These are phyloP conservation scores for Centrocercus urophasianus DNA, from an alignment of 2,113 vertebrate genomes.

Conservation along the genomic window DNA sequence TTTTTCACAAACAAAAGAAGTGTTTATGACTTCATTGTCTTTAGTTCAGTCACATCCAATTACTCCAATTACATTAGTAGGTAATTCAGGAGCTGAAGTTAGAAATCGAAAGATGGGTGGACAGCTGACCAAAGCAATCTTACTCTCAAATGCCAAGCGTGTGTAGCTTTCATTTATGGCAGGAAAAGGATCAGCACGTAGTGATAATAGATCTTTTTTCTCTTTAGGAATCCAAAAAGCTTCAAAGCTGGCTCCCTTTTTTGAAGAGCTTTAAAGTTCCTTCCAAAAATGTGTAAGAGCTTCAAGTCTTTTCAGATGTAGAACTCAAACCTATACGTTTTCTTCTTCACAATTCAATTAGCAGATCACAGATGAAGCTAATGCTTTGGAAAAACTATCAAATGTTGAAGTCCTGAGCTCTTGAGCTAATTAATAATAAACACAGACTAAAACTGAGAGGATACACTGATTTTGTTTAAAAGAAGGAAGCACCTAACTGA, in stretches of 20 bases:
- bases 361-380: neutral
- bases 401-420: neutral
- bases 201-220: neutral
- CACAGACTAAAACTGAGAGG: neutral
- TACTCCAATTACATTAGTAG: neutral
- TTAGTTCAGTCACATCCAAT: neutral
- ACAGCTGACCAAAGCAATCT: neutral
- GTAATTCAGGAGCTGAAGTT: neutral
- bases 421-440: neutral
- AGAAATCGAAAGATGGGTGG: neutral
- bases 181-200: neutral
- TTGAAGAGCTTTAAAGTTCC: neutral
- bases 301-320: neutral
- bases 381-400: neutral
- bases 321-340: neutral
- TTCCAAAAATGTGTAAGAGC: neutral
- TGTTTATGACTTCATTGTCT: neutral
- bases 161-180: neutral
- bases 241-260: neutral
- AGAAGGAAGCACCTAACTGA: neutral
- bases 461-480: neutral
- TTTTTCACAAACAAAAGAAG: neutral
- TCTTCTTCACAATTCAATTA: neutral
- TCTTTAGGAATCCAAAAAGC: neutral
- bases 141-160: neutral